Evolutionary conservation across 2,797 vertebrate species (phyloP), one percentile per base, ranked within the genome.

Genomic region (Myoxocephalus aenaeus): DNA sequence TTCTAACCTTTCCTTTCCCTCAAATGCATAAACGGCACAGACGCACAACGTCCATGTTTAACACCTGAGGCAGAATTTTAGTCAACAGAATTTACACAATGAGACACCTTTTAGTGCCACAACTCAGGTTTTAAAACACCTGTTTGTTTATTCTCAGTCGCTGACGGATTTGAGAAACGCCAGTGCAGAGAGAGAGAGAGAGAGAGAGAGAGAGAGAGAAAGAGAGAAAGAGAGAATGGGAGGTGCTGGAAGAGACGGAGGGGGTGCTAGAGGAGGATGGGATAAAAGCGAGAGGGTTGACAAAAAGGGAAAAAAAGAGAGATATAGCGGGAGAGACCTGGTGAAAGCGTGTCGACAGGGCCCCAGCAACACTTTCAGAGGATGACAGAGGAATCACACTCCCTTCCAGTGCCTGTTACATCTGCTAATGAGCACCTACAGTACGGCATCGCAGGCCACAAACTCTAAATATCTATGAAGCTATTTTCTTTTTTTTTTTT

Each of bases 311-410:
- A n/a, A 63, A 73, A 12, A 78, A 74, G 69, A 15, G 73, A 79
- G 32, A 56, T 12, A 62, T 11, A 13, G 34, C 62, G 51, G 8
- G 25, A 40, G 44, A 50, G 51, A 75, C 22, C 56, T 80, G 67
- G 20, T 78, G 81, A 74, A 73, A 50, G 57, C 44, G 63, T 62
- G 87, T 13, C 62, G 81, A 87, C 70, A 62, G 27, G n/a, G 27
- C 38, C 64, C 73, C 78, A 83, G 85, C 84, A 88, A 90, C 91
- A 90, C 90, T 83, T 87, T 71, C 61, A 51, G n/a, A 74, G 4
- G 73, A 40, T 17, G 64, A 62, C 46, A 14, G 68, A 50, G 66
- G 73, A 79, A 87, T 87, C 70, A 86, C 82, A 85, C 76, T 32
- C 70, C 51, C 22, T 84, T 88, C 75, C 82, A 1, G 44, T 22